Conservation (phyloP, 1,140 invertebrate genomes). For the Cardiocondyla obscurior region DNA sequence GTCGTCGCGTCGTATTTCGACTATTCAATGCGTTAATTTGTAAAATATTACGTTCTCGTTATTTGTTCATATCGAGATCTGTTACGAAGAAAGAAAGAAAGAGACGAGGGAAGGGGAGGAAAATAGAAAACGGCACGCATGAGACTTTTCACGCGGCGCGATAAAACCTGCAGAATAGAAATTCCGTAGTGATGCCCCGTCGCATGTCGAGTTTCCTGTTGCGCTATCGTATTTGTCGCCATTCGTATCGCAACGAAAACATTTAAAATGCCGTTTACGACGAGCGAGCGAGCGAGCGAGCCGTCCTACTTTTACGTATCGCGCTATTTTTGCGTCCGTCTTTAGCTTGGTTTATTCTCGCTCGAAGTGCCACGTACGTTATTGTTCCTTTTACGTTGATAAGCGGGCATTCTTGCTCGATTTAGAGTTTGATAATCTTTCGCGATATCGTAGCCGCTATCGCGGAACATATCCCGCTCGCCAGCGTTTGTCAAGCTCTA, state of each 20-base stretch:
- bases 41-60: neutral
- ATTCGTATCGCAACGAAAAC: neutral
- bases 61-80: neutral
- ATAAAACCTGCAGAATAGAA: conserved; percentile 37
- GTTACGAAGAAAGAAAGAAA: neutral
- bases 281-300: too few species aligned
- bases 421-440: neutral
- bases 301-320: neutral
- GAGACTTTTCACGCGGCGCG: neutral
- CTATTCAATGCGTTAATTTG: neutral
- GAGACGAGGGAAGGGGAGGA: neutral
- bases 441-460: neutral
- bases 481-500: neutral
- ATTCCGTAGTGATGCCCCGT: conserved; percentile 45
- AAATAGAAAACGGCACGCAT: neutral
- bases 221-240: conserved; percentile 44
- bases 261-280: conserved; percentile 12
- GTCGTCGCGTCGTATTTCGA: neutral
- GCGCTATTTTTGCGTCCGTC: neutral
- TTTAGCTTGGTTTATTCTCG: neutral
- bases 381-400: neutral
- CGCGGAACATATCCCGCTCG: neutral
- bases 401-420: neutral
- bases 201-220: conserved; percentile 56
- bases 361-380: neutral